Percentiles rank a stretch among this genome's conserved stretches.
These are phyloP conservation scores for Pyrocoelia pectoralis DNA, from an alignment of 2,888 invertebrate genomes.

Conservation along the genomic window DNA sequence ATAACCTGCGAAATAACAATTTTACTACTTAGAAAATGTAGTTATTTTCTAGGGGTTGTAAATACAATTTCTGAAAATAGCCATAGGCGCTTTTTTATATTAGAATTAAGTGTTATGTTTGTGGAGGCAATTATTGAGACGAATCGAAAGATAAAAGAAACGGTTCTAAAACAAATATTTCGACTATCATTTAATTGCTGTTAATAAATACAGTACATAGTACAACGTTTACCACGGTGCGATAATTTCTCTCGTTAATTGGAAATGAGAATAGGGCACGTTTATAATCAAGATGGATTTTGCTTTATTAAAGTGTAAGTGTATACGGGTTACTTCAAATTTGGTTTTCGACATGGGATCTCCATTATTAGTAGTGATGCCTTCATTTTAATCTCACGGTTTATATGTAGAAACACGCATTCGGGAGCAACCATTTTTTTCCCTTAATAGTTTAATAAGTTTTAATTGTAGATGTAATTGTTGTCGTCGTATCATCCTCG, in stretches of 20 bases:
- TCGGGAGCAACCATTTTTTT: no score
- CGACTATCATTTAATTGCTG: not conserved
- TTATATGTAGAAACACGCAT: no score
- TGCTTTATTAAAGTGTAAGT: conserved; percentile 7
- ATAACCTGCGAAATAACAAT: not conserved
- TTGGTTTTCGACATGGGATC: conserved; percentile 6
- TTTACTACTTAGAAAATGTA: not conserved
- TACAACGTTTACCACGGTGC: not conserved
- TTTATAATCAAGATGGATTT: conserved; percentile 2
- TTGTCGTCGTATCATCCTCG: no score
- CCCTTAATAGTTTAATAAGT: no score
- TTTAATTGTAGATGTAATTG: no score
- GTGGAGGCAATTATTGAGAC: conserved; percentile 1
- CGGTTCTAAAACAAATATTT: not conserved
- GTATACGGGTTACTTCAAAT: not conserved
- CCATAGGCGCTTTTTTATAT: not conserved
- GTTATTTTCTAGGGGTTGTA: not conserved
- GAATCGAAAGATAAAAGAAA: not conserved
- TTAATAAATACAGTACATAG: not conserved
- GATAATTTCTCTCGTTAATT: conserved; percentile 4
- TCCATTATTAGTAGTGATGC: not conserved
- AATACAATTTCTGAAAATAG: conserved; percentile 4
- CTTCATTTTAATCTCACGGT: not conserved
- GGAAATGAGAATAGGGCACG: not conserved
- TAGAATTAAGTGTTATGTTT: not conserved